A percentile compares a stretch with the other conserved stretches of the same genome.
phyloP scores from a whole-genome alignment of 2,888 invertebrate genomes.

The Cepaea hortensis region DNA sequence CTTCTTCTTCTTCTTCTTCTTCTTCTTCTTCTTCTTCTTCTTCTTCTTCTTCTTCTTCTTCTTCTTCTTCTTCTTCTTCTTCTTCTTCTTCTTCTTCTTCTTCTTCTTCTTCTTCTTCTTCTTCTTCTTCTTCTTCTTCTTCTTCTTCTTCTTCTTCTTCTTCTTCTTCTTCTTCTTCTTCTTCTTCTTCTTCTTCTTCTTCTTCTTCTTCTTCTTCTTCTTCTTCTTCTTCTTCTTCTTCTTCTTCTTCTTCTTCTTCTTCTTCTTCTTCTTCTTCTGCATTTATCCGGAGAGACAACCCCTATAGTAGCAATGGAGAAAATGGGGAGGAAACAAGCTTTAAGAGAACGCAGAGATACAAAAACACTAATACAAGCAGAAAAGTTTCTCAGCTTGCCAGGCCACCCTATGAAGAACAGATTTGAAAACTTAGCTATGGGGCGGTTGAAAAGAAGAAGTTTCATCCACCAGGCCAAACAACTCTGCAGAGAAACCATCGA shows the following conservation, averaged over 20 bases:
- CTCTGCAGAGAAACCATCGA: too few species aligned
- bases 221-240: conserved; percentile 26
- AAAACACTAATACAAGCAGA: too few species aligned
- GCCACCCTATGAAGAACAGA: too few species aligned
- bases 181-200: conserved; percentile 28
- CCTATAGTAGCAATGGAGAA: too few species aligned
- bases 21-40: background rate
- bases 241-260: conserved; percentile 18
- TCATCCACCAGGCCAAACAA: too few species aligned
- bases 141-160: background rate
- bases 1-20: background rate
- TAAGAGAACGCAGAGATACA: too few species aligned
- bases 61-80: background rate
- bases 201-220: conserved; percentile 17
- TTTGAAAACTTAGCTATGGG: too few species aligned
- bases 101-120: background rate
- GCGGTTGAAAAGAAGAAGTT: too few species aligned
- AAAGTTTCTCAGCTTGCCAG: too few species aligned
- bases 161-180: background rate
- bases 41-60: conserved; percentile 15
- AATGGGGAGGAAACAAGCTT: too few species aligned
- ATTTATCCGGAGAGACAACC: too few species aligned
- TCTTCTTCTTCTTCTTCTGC: background rate
- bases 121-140: conserved; percentile 5
- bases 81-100: background rate